A percentile compares a stretch with the other conserved stretches of the same genome.
phyloP scores from a whole-genome alignment of 2,113 vertebrate genomes.

The Tachuris rubrigastra region DNA sequence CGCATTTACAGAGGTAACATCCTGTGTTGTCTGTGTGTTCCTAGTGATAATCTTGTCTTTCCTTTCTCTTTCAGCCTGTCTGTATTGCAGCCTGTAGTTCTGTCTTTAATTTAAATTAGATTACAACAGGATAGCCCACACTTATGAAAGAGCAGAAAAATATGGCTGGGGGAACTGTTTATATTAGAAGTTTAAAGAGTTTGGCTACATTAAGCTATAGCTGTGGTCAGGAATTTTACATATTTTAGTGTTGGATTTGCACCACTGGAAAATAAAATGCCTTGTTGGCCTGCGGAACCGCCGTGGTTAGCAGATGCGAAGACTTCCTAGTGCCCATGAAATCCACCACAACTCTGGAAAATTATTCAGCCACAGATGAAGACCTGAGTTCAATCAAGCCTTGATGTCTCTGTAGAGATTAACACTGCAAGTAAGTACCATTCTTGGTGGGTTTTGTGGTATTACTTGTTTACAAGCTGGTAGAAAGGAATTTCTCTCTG shows the following conservation, averaged over 20 bases:
- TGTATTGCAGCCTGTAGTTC: background rate
- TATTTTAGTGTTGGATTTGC: conserved; percentile 40
- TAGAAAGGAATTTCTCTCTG: background rate
- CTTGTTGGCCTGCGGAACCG: background rate
- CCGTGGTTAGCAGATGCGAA: background rate
- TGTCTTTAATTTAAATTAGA: conserved; percentile 34
- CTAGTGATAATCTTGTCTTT: background rate
- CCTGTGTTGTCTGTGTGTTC: background rate
- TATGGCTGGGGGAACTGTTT: background rate
- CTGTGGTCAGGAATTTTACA: conserved; percentile 35
- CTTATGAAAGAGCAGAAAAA: background rate
- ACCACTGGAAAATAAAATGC: conserved; percentile 45
- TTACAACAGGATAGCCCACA: background rate
- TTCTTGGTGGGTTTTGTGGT: background rate
- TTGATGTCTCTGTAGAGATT: background rate
- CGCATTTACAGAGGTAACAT: background rate
- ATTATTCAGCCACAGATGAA: background rate
- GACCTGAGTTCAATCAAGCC: background rate
- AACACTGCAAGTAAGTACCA: background rate
- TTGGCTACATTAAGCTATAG: conserved; percentile 9
- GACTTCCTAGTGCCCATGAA: background rate
- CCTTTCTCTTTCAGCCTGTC: background rate
- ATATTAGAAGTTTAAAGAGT: conserved; percentile 27
- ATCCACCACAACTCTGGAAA: background rate
- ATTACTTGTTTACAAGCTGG: background rate